Percentiles rank a stretch among this genome's conserved stretches.
phyloP scores from a whole-genome alignment of 2,113 vertebrate species.

The Sprattus sprattus region DNA sequence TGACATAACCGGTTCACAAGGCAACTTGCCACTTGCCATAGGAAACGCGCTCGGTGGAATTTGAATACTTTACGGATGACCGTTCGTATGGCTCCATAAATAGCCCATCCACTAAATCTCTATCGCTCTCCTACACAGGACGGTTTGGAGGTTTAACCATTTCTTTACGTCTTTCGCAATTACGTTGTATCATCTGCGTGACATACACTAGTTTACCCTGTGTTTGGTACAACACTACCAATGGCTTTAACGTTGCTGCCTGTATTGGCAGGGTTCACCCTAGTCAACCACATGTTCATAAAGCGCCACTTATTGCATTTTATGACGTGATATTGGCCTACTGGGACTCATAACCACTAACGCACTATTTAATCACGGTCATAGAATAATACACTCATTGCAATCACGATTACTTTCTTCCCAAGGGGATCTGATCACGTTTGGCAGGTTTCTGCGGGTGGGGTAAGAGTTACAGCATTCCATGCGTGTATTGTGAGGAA shows the following conservation, averaged over 20 bases:
- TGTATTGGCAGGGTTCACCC: too few species aligned
- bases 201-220: neutral
- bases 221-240: neutral
- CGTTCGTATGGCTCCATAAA: neutral
- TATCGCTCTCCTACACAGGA: neutral
- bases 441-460: neutral
- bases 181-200: too few species aligned
- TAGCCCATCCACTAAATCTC: neutral
- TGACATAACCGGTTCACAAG: slow-evolving; percentile 33
- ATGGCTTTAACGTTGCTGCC: neutral
- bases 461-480: neutral
- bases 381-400: too few species aligned
- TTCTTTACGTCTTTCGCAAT: neutral
- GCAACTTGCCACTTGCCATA: slow-evolving; percentile 35
- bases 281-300: too few species aligned
- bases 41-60: slow-evolving; percentile 47
- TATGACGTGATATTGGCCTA: too few species aligned
- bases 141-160: neutral
- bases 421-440: neutral
- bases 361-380: too few species aligned
- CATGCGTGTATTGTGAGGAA: slow-evolving; percentile 44
- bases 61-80: slow-evolving; percentile 22
- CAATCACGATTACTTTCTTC: neutral
- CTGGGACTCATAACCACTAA: too few species aligned
- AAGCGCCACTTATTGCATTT: too few species aligned